Evolutionary conservation across 2,797 vertebrate species (phyloP), one percentile per base, ranked within the genome.

Genomic region (Anniella stebbinsi): DNA sequence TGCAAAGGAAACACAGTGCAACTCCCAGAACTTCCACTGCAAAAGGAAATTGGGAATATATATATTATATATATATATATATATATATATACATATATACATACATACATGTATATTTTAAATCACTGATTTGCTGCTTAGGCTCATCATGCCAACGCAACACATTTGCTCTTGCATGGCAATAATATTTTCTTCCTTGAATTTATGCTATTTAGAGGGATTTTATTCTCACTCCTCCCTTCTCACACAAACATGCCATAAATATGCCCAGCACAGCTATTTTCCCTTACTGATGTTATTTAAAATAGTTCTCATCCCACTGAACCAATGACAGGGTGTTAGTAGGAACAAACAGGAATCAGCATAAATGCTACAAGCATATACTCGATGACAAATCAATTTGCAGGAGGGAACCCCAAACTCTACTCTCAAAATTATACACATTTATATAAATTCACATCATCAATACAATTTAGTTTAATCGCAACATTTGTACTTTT

Each of bases 201-300:
- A 4, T 81, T 91, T 90, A 87, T 83, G 76, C 67, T 95, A 93
- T 93, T 93, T 93, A 92, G 87, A 86, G 87, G 48, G 2, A 30
- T 63, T 93, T 94, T 90, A 84, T 63, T 93, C 89, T 86, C 87
- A 3, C 84, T 91, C 72, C 77, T 88, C 38, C 28, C 69, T 89
- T 41, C n/a, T 95, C 84, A 88, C n/a, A 92, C 57, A 89, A 84
- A 80, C 84, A 51, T 92, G 81, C 91, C 92, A 38, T 69, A 88
- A 78, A 94, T 84, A 84, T 66, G 91, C 2, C n/a, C 69, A 90
- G 72, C 80, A 86, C 45, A 92, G 87, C 63, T 80, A 11, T 77
- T 87, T 57, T 80, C 77, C 89, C 86, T 83, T 33, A 84, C 86
- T 9, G 28, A 18, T 77, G n/a, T n/a, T 23, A 91, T 67, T 84